Conservation (phyloP, 2,888 invertebrate species). For the Lasioglossum oenotherae region DNA sequence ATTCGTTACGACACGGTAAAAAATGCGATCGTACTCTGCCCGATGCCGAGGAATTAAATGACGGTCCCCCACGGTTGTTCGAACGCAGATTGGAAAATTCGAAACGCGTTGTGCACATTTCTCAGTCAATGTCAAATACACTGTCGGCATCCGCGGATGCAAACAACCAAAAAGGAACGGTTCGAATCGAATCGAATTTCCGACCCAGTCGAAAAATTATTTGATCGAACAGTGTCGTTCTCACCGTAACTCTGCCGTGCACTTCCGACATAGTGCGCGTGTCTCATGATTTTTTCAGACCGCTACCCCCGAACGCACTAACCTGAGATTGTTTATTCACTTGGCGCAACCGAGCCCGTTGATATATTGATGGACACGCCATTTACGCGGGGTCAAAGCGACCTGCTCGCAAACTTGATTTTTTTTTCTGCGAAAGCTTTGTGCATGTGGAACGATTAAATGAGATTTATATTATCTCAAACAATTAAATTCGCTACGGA, state of each 20-base stretch:
- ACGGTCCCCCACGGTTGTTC: constrained; percentile 32
- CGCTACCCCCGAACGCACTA: neutral
- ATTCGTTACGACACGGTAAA: constrained; percentile 37
- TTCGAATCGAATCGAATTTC: constrained; percentile 64
- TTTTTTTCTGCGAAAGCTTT: neutral
- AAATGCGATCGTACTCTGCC: neutral
- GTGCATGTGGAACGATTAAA: too few relatives aligned
- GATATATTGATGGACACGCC: neutral
- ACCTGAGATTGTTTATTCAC: constrained; percentile 41
- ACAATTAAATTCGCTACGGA: too few relatives aligned
- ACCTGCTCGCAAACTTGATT: neutral
- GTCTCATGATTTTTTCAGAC: neutral
- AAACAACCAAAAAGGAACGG: constrained; percentile 49
- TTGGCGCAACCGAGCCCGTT: neutral
- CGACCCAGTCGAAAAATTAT: constrained; percentile 59
- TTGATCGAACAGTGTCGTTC: constrained; percentile 53
- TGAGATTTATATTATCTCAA: too few relatives aligned
- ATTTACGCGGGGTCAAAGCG: constrained; percentile 5
- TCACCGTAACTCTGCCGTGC: constrained; percentile 37
- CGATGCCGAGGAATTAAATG: constrained; percentile 68
- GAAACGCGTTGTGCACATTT: constrained; percentile 68
- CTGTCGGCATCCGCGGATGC: constrained; percentile 47
- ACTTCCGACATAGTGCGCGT: constrained; percentile 30
- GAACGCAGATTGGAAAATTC: constrained; percentile 70
- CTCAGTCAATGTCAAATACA: constrained; percentile 75